Conservation (phyloP, 2,888 invertebrate genomes). For the Alviniconcha strummeri region DNA sequence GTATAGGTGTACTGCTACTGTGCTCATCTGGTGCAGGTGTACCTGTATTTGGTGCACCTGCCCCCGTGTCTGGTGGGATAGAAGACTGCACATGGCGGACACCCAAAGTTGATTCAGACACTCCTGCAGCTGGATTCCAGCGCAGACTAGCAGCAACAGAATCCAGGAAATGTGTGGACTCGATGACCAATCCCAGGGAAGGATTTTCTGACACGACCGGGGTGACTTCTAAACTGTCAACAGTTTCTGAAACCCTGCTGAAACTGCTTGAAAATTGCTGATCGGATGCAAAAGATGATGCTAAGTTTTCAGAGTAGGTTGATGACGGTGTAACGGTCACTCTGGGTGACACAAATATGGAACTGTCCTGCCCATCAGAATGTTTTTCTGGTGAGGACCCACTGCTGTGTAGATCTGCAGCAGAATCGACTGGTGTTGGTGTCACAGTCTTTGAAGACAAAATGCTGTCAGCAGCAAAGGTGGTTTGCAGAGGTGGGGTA, state of each 20-base stretch:
- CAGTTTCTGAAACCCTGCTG: too few relatives aligned
- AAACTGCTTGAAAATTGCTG: neutral
- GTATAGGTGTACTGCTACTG: neutral
- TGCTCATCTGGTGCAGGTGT: neutral
- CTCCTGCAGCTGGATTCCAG: neutral
- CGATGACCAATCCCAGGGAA: neutral
- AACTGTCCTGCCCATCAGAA: neutral
- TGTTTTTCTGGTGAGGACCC: neutral
- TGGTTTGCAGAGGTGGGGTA: neutral
- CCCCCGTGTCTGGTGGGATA: neutral
- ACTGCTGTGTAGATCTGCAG: neutral
- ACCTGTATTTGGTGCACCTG: neutral
- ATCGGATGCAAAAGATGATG: neutral
- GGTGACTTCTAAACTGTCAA: neutral
- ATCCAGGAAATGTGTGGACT: neutral
- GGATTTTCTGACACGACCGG: neutral
- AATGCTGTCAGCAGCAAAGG: neutral
- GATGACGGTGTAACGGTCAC: neutral
- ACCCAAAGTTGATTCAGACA: neutral
- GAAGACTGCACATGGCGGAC: neutral
- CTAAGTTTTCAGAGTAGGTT: neutral
- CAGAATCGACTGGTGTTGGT: neutral
- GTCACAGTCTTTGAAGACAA: too few relatives aligned
- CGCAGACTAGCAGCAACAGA: conserved; percentile 17
- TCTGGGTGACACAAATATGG: neutral